Evolutionary conservation across 1,140 invertebrate species (phyloP), one percentile per base, ranked within the genome.

Genomic region (Vanessa atalanta): DNA sequence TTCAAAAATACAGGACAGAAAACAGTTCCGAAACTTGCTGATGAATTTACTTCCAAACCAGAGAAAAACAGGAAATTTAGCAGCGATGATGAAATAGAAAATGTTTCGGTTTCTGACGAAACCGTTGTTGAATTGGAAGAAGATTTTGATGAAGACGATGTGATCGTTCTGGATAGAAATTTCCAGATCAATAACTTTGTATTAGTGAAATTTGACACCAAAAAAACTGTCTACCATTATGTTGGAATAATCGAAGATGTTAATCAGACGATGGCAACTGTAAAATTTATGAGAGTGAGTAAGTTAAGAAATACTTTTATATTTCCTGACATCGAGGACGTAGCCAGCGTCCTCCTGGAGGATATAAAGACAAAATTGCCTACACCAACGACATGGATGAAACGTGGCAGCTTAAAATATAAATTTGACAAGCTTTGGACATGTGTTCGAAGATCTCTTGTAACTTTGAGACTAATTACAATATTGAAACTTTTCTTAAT

Each of bases 321-420:
- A 20, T 82, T 79, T 76, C 72, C 82, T 70, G 81, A 78, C 13
- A 65, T 80, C 60, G 72, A 79, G 20, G 69, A 79, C 75, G 63
- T 79, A 75, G 60, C 78, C 48, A 78, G 65, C 63, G 70, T 80
- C 77, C 67, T 55, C 55, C 48, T 82, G 76, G 60, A 77, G 11
- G 76, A 82, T 66, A 82, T 78, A 31, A 79, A 78, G 72, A 82
- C 76, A 63, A 82, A 82, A 77, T 75, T 79, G 65, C 75, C 77
- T 70, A 50, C 15, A 70, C 79, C 79, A 78, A 81, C 69, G 48
- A 68, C 72, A 71, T 79, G 74, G 67, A 78, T 63, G 23, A 79
- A 81, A 79, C 76, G 79, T 78, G 72, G 79, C 47, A 76, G 66
- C 70, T 80, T 64, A 66, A 78, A 80, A 57, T 80, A 79, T 63